A percentile compares a stretch with the other conserved stretches of the same genome.
Conservation (phyloP, 2,888 invertebrate species). For the Quadroppia sp. region DNA sequence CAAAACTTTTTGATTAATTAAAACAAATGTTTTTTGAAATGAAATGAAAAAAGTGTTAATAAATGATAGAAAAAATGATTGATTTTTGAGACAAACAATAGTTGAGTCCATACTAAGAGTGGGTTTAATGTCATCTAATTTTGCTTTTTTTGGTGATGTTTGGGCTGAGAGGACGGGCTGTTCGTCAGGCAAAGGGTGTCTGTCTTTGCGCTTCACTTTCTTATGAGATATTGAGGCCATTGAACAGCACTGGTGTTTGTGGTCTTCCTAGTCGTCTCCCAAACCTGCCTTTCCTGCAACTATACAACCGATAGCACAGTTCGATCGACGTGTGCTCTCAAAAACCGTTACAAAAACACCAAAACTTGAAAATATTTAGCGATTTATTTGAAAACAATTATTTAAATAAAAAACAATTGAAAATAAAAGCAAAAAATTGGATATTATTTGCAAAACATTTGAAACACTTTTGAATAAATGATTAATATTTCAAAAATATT, state of each 20-base stretch:
- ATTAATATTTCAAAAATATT: too few species aligned
- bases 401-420: background rate
- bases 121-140: background rate
- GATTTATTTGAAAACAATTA: background rate
- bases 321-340: background rate
- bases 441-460: background rate
- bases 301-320: background rate
- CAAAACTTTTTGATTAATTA: too few species aligned
- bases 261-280: background rate
- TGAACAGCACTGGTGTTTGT: background rate
- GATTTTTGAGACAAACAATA: too few species aligned
- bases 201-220: background rate
- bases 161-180: background rate
- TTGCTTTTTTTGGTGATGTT: background rate
- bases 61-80: too few species aligned
- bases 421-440: background rate
- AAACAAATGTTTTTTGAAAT: too few species aligned
- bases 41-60: too few species aligned
- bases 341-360: slow-evolving; percentile 15
- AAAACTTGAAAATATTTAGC: background rate
- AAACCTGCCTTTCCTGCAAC: background rate
- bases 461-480: too few species aligned
- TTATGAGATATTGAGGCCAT: background rate
- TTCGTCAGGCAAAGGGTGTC: background rate
- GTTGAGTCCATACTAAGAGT: too few species aligned